Conservation (phyloP, 2,797 vertebrate species). For the Scomberomorus guttatus region DNA sequence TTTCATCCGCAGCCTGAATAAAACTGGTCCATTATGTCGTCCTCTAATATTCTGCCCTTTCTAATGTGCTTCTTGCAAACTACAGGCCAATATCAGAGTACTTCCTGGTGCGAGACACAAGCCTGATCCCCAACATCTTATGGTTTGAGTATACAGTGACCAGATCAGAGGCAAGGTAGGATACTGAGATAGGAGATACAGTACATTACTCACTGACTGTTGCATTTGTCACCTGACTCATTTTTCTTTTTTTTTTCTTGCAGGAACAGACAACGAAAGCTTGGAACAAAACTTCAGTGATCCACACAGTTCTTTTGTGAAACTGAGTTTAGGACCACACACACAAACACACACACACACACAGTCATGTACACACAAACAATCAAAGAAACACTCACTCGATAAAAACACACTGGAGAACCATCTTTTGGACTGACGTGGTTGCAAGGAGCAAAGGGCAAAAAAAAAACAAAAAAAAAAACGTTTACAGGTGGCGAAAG, state of each 20-base stretch:
- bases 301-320: conserved; percentile 66
- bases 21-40: background rate
- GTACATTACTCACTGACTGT: background rate
- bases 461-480: conserved; percentile 38
- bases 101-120: conserved; percentile 98
- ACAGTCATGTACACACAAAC: conserved; percentile 41
- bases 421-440: conserved; percentile 81
- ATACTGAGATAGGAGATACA: too few relatives aligned
- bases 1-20: conserved; percentile 37
- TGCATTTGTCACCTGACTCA: background rate
- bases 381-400: conserved; percentile 49
- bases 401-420: conserved; percentile 84
- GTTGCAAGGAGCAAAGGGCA: conserved; percentile 77
- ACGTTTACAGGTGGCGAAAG: conserved; percentile 87
- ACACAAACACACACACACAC: conserved; percentile 28
- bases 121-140: conserved; percentile 98
- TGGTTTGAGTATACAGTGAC: conserved; percentile 99
- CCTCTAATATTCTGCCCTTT: conserved; percentile 3
- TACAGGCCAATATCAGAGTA: conserved; percentile 97
- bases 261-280: conserved; percentile 99
- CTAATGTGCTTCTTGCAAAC: conserved; percentile 10
- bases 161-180: conserved; percentile 97
- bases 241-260: conserved; percentile 3
- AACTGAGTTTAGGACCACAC: conserved; percentile 73
- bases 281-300: conserved; percentile 99